Percentiles rank a stretch among this genome's conserved stretches.
Evolutionary conservation across 1,140 invertebrate species (phyloP).

Genomic region (Aplysia californica): DNA sequence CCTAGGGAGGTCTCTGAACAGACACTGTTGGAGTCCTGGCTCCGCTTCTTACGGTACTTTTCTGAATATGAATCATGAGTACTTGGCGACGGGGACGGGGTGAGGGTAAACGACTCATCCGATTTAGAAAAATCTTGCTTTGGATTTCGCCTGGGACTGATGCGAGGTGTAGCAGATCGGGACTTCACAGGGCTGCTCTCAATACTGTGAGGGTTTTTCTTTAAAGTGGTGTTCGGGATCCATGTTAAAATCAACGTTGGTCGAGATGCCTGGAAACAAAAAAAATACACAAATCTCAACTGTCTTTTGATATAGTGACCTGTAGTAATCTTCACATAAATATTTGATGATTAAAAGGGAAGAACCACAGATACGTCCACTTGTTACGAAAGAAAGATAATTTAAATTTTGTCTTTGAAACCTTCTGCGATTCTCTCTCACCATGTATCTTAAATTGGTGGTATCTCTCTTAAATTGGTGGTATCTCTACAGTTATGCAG

Average conservation of each 20-base stretch:
- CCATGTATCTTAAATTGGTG: neutral
- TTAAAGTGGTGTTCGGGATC: conserved; percentile 92
- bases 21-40: conserved; percentile 47
- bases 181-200: conserved; percentile 71
- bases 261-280: conserved; percentile 65
- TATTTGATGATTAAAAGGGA: no score
- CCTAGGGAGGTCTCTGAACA: conserved; percentile 47
- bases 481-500: no score
- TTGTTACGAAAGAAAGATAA: no score
- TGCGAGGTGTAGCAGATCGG: conserved; percentile 43
- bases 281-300: conserved; percentile 7
- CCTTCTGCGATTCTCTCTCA: no score
- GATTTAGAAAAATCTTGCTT: conserved; percentile 57
- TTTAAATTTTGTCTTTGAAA: no score
- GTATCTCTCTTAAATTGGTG: neutral
- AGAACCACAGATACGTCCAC: no score
- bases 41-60: conserved; percentile 41
- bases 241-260: conserved; percentile 90
- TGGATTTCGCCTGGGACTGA: conserved; percentile 58
- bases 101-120: conserved; percentile 35
- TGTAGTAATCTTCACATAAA: no score
- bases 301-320: no score
- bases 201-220: conserved; percentile 84
- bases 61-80: conserved; percentile 1
- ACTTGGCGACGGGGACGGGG: conserved; percentile 41